These are phyloP conservation scores for Scomberomorus guttatus DNA, from an alignment of 2,797 vertebrate genomes.

Conservation along the genomic window DNA sequence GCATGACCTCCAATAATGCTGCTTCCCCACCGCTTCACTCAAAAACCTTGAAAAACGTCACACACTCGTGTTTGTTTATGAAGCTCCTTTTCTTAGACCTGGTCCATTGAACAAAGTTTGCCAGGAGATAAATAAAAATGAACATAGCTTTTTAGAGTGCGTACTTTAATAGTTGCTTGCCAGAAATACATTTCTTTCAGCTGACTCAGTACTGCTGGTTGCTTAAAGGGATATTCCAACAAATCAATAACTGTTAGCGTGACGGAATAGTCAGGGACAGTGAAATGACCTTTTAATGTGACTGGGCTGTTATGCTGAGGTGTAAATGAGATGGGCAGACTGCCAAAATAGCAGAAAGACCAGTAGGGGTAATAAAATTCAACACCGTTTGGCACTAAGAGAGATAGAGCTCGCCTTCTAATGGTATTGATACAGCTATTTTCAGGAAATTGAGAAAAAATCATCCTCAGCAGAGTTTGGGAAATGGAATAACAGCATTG, in stretches of 20 bases:
- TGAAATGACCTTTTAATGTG: slow-evolving; percentile 80
- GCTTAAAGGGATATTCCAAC: slow-evolving; percentile 75
- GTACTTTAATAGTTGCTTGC: slow-evolving; percentile 55
- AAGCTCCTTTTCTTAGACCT: slow-evolving; percentile 32
- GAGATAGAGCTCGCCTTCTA: slow-evolving; percentile 51
- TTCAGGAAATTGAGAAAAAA: slow-evolving; percentile 57
- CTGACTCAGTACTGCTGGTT: slow-evolving; percentile 74
- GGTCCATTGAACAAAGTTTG: slow-evolving; percentile 57
- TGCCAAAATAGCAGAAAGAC: slow-evolving; percentile 65
- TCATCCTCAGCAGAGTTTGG: slow-evolving; percentile 29
- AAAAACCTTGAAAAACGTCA: slow-evolving; percentile 11
- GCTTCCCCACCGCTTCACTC: not conserved
- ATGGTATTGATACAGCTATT: slow-evolving; percentile 52
- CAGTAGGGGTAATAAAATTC: slow-evolving; percentile 63
- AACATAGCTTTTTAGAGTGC: slow-evolving; percentile 36
- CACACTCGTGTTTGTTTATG: slow-evolving; percentile 26
- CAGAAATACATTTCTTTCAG: slow-evolving; percentile 64
- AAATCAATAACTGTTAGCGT: slow-evolving; percentile 80
- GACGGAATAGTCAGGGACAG: slow-evolving; percentile 78
- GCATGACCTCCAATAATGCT: slow-evolving; percentile 12
- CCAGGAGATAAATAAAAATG: slow-evolving; percentile 64
- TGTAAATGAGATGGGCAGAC: slow-evolving; percentile 76
- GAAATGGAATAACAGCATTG: slow-evolving; percentile 18
- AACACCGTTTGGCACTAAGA: slow-evolving; percentile 54
- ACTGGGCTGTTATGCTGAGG: slow-evolving; percentile 74